phyloP scores from a whole-genome alignment of 2,888 invertebrate species.

The Tipula helvola region DNA sequence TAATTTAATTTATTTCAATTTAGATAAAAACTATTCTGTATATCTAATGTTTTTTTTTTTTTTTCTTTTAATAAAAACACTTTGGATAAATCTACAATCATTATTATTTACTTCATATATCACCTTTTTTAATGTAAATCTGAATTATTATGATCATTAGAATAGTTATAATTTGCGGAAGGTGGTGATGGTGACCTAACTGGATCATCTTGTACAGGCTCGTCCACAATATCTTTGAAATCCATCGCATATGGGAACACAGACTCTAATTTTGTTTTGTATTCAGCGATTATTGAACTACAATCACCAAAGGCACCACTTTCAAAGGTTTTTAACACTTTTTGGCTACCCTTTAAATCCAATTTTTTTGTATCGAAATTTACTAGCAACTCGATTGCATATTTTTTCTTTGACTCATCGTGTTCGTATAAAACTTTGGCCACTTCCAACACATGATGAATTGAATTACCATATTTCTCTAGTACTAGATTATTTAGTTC shows the following conservation, averaged over 20 bases:
- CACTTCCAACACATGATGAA: constrained; percentile 69
- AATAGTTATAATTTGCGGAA: neutral
- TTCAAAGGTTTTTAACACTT: constrained; percentile 62
- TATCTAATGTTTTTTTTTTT: neutral
- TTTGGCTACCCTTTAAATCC: constrained; percentile 47
- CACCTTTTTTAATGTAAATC: neutral
- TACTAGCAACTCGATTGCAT: constrained; percentile 49
- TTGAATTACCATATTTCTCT: constrained; percentile 43
- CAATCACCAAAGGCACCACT: constrained; percentile 70
- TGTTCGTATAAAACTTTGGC: constrained; percentile 68
- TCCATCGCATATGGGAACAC: constrained; percentile 70
- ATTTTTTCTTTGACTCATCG: constrained; percentile 50
- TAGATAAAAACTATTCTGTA: neutral
- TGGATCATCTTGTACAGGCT: neutral
- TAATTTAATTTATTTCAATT: neutral
- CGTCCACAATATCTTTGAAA: constrained; percentile 38
- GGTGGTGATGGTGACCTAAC: neutral
- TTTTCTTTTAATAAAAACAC: neutral
- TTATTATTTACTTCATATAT: neutral
- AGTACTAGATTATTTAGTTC: constrained; percentile 61
- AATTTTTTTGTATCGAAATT: constrained; percentile 33
- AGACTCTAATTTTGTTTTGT: constrained; percentile 55
- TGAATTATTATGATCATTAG: neutral
- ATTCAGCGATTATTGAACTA: constrained; percentile 53
- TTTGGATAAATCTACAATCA: neutral